Base-by-base conservation (phyloP, 1,140 invertebrate species). In the Aleiodes sp. region DNA sequence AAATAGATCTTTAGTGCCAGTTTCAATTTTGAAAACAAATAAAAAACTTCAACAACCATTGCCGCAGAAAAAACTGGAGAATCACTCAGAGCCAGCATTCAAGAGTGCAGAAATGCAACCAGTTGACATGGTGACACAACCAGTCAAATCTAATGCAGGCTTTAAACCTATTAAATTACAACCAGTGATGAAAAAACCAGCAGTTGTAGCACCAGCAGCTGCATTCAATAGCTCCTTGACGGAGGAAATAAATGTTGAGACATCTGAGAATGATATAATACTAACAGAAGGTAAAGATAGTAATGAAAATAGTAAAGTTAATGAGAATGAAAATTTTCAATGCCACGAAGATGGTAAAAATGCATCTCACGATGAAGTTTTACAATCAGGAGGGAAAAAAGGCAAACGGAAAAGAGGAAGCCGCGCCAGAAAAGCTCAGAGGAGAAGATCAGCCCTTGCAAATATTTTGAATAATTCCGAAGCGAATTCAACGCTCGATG, bases 81-180 rank as follows among this genome's bases (percentile, higher is more conserved):
- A 10, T 10, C 9, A 16, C 26, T 31, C 59, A 2, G 77, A 79
- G 14, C 76, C 77, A 43, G 67, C 62, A 16, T 82, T 81, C 21
- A 80, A 76, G 24, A 80, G 70, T 16, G 80, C 80, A 6, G 71
- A 78, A 24, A 82, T 83, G 80, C 73, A 73, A 14, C 78, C 80
- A 4, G 80, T 82, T 14, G 39, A 43, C n/a, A 33, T 71, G 6
- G 37, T 33, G 0, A 35, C 37, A 6, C 24, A 72, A 4, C 9
- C 56, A 2, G 33, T 43, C 0, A 70, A 64, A 10, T 12, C 24
- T 21, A 75, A 57, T 60, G 57, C 57, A 16, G 28, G 33, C 1
- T 81, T 83, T 14, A 79, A 82, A 56, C 77, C 77, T 1, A 79
- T 83, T 9, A 82, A 79, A 67, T 8, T 73, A 73, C 64, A 65